Base-by-base conservation (phyloP, 2,797 vertebrate species). In the Botia almorhae region DNA sequence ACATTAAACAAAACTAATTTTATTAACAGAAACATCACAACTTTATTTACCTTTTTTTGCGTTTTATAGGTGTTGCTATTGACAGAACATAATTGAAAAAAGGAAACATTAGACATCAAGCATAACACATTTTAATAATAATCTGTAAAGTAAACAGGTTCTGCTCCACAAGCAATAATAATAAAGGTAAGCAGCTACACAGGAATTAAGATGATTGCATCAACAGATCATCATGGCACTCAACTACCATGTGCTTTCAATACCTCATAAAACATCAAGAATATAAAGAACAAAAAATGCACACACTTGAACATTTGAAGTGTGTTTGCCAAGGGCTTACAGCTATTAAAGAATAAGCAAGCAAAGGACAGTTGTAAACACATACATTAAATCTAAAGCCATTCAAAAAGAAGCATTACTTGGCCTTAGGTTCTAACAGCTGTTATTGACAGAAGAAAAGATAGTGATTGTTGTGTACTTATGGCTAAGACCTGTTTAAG, bases 251-350 rank as follows among this genome's bases (percentile, higher is more conserved):
- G 21, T 48, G 4, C 53, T 29, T 77, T 77, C 56, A 78, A 48
- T 69, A 78, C 65, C 76, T 51, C n/a, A 61, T 78, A 56, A 48
- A 70, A 65, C 50, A 69, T 29, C 51, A 58, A 51, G 19, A 48
- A 39, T 19, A 65, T n/a, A 39, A 65, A 23, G 11, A 64, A 17
- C 14, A 53, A 68, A 39, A 21, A 67, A 36, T 10, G 7, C 61
- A 43, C 23, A 50, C 60, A 72, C 46, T 29, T 19, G 16, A 8
- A 69, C 50, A 64, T 39, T 56, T 13, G 39, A 46, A 48, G 39
- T 73, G 46, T 67, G 26, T 67, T 60, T 69, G 23, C 55, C 67
- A 51, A 78, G 4, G 75, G 39, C 21, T 77, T 60, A 12, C 7
- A 58, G 39, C 50, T 36, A 33, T 58, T 77, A 69, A 60, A 77